phyloP scores from a whole-genome alignment of 2,797 vertebrate genomes.

The Alcedo atthis region DNA sequence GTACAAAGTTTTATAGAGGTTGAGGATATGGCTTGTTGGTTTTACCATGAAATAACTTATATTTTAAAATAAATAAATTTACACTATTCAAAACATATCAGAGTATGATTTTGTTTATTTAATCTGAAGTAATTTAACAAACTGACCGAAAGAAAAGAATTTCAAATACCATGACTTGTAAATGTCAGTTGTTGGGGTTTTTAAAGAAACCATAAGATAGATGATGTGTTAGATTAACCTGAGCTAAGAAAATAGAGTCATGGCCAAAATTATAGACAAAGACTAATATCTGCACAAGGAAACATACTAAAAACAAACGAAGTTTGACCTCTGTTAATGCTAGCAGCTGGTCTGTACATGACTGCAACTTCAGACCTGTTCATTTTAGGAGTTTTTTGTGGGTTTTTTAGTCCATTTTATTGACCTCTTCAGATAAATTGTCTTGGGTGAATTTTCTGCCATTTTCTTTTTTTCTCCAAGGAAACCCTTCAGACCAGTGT shows the following conservation, averaged over 20 bases:
- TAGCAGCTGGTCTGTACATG: neutral
- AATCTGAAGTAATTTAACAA: slow-evolving; percentile 31
- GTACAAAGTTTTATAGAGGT: neutral
- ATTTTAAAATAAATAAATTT: neutral
- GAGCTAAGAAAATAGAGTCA: slow-evolving; percentile 37
- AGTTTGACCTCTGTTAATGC: slow-evolving; percentile 16
- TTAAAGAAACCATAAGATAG: slow-evolving; percentile 31
- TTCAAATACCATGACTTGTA: neutral
- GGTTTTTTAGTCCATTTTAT: neutral
- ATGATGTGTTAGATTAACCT: slow-evolving; percentile 60
- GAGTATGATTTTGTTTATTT: slow-evolving; percentile 30
- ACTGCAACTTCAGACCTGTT: neutral
- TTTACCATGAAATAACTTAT: neutral
- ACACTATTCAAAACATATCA: neutral
- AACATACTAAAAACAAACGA: slow-evolving; percentile 45
- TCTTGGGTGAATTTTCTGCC: neutral
- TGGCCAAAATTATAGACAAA: slow-evolving; percentile 56
- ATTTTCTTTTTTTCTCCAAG: neutral
- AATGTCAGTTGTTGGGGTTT: neutral
- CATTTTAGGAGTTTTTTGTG: neutral
- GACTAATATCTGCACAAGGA: slow-evolving; percentile 49
- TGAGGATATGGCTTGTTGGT: neutral
- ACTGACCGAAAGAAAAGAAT: slow-evolving; percentile 21
- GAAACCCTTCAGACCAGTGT: neutral
- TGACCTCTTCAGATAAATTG: neutral